These are phyloP conservation scores for Euproctis similis DNA, from an alignment of 2,888 invertebrate genomes.

Conservation along the genomic window DNA sequence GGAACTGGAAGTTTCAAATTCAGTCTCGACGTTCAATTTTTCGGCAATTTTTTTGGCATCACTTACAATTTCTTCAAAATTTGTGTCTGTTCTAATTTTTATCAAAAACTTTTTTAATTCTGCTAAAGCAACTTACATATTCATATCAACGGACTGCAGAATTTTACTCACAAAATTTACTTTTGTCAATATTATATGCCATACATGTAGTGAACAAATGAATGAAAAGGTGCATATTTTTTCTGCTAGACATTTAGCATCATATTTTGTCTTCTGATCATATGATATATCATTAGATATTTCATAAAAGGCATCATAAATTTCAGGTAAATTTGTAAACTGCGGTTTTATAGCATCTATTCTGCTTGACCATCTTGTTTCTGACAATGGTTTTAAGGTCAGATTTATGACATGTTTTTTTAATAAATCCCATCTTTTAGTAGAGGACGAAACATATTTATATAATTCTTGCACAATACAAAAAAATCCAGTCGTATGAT, in stretches of 20 bases:
- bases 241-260: neutral
- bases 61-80: neutral
- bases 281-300: conserved; percentile 5
- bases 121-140: conserved; percentile 1
- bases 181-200: conserved; percentile 1
- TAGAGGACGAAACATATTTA: conserved; percentile 5
- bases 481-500: conserved; percentile 4
- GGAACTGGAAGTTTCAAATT: neutral
- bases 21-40: neutral
- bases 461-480: conserved; percentile 10
- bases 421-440: conserved; percentile 1
- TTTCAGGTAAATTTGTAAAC: no score
- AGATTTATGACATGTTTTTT: conserved; percentile 2
- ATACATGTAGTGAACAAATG: conserved; percentile 1
- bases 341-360: conserved; percentile 3
- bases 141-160: neutral
- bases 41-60: neutral
- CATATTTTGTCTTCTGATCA: neutral
- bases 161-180: conserved; percentile 2
- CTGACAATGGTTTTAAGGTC: conserved; percentile 3
- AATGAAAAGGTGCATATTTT: conserved; percentile 1
- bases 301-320: conserved; percentile 5
- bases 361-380: conserved; percentile 2
- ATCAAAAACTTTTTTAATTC: neutral
- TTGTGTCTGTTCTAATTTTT: neutral